Evolutionary conservation across 1,140 invertebrate species (phyloP).

Genomic region (Amphibalanus amphitrite): DNA sequence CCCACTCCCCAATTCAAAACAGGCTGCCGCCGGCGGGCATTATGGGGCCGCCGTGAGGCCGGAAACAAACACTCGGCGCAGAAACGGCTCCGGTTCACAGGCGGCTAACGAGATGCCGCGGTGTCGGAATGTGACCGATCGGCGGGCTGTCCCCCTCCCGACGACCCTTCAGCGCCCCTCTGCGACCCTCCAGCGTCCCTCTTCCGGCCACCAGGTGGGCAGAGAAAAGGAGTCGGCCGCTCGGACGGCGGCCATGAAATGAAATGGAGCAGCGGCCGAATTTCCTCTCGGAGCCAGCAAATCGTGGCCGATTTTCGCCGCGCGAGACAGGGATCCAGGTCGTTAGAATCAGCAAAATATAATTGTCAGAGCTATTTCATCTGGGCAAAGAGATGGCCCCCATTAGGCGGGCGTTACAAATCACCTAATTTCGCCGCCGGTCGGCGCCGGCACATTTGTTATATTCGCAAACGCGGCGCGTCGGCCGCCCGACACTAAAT

Average conservation of each 20-base stretch:
- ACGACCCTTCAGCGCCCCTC: not conserved
- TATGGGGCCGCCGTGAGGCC: too few species aligned
- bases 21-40: not conserved
- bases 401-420: not conserved
- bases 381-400: not conserved
- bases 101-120: not conserved
- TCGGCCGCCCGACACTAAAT: not conserved
- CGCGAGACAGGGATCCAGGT: not conserved
- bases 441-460: not conserved
- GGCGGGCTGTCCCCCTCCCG: not conserved
- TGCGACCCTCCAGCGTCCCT: not conserved
- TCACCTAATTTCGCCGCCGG: not conserved
- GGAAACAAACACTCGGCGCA: not conserved
- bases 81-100: not conserved
- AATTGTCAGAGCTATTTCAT: not conserved
- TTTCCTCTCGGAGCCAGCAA: too few species aligned
- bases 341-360: not conserved
- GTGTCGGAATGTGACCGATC: not conserved
- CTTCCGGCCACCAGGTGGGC: not conserved
- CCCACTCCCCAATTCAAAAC: not conserved
- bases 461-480: not conserved
- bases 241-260: not conserved
- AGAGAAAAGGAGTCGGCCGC: not conserved
- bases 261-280: too few species aligned
- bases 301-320: too few species aligned